Percentiles rank a stretch among this genome's conserved stretches.
phyloP scores from a whole-genome alignment of 2,888 invertebrate species.

The Campoplex capitator region DNA sequence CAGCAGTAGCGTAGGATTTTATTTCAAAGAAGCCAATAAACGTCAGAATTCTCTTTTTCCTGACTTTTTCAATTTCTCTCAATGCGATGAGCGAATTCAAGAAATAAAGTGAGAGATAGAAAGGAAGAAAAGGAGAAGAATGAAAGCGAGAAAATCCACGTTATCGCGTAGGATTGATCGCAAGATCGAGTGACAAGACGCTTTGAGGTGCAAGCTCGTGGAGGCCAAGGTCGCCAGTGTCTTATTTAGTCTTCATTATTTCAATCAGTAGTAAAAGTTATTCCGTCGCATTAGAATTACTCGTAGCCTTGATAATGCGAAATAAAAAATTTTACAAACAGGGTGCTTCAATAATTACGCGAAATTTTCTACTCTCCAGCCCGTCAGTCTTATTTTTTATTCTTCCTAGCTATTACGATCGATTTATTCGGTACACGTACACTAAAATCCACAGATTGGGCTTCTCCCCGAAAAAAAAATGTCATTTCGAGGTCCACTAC shows the following conservation, averaged over 20 bases:
- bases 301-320: neutral
- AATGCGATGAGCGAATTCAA: conserved; percentile 10
- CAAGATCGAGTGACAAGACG: neutral
- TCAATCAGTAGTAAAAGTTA: neutral
- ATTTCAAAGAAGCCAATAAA: conserved; percentile 65
- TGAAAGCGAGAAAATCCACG: neutral
- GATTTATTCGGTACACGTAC: neutral
- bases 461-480: neutral
- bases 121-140: neutral
- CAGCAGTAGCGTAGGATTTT: neutral
- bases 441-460: neutral
- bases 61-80: conserved; percentile 24
- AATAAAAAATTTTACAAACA: too few relatives aligned
- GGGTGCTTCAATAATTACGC: too few relatives aligned
- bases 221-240: neutral
- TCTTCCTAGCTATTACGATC: neutral
- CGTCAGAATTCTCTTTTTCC: conserved; percentile 20
- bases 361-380: too few relatives aligned
- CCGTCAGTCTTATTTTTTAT: neutral
- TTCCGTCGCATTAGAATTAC: neutral
- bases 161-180: neutral
- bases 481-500: neutral
- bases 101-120: neutral
- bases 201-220: conserved; percentile 1
- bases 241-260: neutral